Base-by-base conservation (phyloP, 2,888 invertebrate species). In the Drosophila phalerata region DNA sequence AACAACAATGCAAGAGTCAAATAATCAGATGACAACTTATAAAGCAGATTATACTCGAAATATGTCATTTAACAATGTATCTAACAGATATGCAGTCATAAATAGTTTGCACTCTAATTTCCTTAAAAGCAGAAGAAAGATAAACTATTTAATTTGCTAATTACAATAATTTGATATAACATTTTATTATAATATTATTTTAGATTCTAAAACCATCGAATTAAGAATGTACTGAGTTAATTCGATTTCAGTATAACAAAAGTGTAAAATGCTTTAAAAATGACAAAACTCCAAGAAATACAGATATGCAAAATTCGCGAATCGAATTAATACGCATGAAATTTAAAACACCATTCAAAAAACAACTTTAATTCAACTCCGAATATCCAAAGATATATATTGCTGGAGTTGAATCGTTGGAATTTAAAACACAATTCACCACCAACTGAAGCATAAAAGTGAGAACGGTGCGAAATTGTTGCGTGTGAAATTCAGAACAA, bases 1-100 rank as follows among this genome's bases (percentile, higher is more conserved):
- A 37, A 28, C 19, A 42, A 37, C 51, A 58, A 37, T 64, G 58
- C 51, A 43, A 67, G 45, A 67, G 48, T 43, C 63, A 70, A 64
- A 72, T 63, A 75, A 63, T 52, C 55, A 38, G 15, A 61, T 55
- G 60, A 38, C 63, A 25, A 43, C 10, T 22, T 51, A 11, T 8
- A 13, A 43, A 17, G 40, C 3, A 40, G 15, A 19, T 11, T 42
- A 5, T 19, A 11, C 5, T 11, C 43, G 25, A 53, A 42, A 69
- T 38, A 15, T 49, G 42, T 43, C 52, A 53, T 56, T 72, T 3
- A 56, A 53, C 10, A 57, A 63, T 47, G 49, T 42, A 61, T 37
- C 56, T 48, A 25, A 34, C 9, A 47, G 67, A 40, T 34, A 32
- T 40, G 42, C n/a, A 17, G 6, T 30, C 17, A n/a, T 11, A n/a